phyloP scores from a whole-genome alignment of 2,888 invertebrate genomes.

The Anoplius nigerrimus region DNA sequence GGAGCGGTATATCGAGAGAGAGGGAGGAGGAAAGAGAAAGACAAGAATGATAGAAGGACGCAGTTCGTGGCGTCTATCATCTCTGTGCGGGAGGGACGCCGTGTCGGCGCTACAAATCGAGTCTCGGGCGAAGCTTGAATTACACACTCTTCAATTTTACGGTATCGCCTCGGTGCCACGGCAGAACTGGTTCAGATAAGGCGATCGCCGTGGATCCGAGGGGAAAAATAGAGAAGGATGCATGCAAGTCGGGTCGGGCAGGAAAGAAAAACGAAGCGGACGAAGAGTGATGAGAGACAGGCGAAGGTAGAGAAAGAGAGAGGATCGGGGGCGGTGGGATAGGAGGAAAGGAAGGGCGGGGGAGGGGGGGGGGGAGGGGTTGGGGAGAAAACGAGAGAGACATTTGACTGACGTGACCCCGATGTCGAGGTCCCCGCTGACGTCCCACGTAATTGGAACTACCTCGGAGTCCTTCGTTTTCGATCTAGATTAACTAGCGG shows the following conservation, averaged over 20 bases:
- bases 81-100: neutral
- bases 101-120: slow-evolving; percentile 29
- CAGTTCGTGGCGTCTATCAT: neutral
- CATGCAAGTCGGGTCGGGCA: neutral
- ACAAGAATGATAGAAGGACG: neutral
- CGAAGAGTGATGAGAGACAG: slow-evolving; percentile 1
- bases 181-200: slow-evolving; percentile 41
- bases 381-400: slow-evolving; percentile 34
- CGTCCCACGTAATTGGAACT: slow-evolving; percentile 63
- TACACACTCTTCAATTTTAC: slow-evolving; percentile 46
- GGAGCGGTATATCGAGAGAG: neutral
- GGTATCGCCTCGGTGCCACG: slow-evolving; percentile 32
- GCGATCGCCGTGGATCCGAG: slow-evolving; percentile 36
- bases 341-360: too few species aligned
- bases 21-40: neutral
- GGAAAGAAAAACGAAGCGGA: neutral
- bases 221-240: slow-evolving; percentile 34
- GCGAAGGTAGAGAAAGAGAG: neutral
- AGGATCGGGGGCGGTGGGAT: neutral
- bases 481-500: slow-evolving; percentile 43
- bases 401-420: slow-evolving; percentile 64
- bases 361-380: slow-evolving; percentile 2
- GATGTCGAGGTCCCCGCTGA: slow-evolving; percentile 55
- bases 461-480: slow-evolving; percentile 55
- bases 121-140: slow-evolving; percentile 37